Evolutionary conservation across 2,113 vertebrate genomes (phyloP).

Genomic region (Corydoras maculifer): DNA sequence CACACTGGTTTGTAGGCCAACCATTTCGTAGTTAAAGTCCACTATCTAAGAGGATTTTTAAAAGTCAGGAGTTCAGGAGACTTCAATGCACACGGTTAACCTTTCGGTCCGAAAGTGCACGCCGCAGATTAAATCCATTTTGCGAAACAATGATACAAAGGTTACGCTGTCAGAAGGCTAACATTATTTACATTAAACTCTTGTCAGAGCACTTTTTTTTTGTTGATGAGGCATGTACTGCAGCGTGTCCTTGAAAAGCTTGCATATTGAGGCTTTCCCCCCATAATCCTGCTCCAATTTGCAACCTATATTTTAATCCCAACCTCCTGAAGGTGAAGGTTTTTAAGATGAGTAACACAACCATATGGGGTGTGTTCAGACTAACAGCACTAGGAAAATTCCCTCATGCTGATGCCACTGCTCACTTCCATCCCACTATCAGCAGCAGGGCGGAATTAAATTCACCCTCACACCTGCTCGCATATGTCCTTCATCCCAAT

Average conservation of each 20-base stretch:
- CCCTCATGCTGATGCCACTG: background rate
- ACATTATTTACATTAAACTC: constrained; percentile 1
- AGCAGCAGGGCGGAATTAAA: constrained; percentile 9
- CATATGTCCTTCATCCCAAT: constrained; percentile 25
- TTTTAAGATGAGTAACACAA: constrained; percentile 15
- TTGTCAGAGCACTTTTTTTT: background rate
- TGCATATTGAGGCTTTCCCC: background rate
- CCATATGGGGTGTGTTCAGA: constrained; percentile 22
- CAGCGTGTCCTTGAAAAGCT: constrained; percentile 16
- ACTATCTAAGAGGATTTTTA: background rate
- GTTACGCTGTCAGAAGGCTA: background rate
- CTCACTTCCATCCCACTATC: constrained; percentile 9
- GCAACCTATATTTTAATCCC: constrained; percentile 5
- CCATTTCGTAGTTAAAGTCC: background rate
- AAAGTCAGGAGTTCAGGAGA: background rate
- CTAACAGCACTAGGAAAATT: background rate
- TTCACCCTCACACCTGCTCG: constrained; percentile 14
- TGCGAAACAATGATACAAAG: background rate
- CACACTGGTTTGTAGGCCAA: background rate
- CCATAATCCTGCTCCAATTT: background rate
- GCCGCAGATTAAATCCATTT: constrained; percentile 3
- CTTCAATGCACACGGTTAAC: constrained; percentile 1
- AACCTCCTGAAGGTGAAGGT: constrained; percentile 8
- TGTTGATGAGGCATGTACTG: background rate
- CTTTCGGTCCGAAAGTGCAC: background rate